These are phyloP conservation scores for Podarcis siculus DNA, from an alignment of 2,797 vertebrate species.

Conservation along the genomic window DNA sequence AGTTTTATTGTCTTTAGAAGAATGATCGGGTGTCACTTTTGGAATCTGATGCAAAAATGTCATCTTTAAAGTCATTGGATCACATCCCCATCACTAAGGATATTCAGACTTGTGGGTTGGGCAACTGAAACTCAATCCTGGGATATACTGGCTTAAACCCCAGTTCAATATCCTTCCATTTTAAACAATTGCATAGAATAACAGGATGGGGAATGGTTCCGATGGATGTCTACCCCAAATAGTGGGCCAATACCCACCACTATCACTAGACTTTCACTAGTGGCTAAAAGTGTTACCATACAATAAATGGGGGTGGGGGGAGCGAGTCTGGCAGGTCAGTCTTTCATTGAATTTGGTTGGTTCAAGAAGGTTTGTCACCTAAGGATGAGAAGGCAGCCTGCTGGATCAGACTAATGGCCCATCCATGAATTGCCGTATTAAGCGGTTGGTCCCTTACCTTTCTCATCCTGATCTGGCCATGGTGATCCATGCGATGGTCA, in stretches of 20 bases:
- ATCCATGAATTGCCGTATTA: too few species aligned
- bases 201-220: background rate
- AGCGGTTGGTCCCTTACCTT: too few species aligned
- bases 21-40: slow-evolving; percentile 54
- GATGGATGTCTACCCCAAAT: background rate
- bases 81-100: slow-evolving; percentile 58
- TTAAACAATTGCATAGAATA: background rate
- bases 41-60: slow-evolving; percentile 64
- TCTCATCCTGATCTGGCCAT: too few species aligned
- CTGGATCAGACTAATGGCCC: too few species aligned
- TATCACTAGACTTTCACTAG: too few species aligned
- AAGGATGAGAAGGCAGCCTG: too few species aligned
- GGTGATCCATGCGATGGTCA: too few species aligned
- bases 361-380: too few species aligned
- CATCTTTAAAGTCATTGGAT: slow-evolving; percentile 63
- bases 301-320: too few species aligned
- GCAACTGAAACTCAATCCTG: slow-evolving; percentile 46
- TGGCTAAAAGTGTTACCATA: background rate
- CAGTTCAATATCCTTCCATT: slow-evolving; percentile 37
- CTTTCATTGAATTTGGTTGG: too few species aligned
- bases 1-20: slow-evolving; percentile 51
- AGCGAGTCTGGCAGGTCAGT: too few species aligned
- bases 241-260: background rate
- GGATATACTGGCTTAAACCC: slow-evolving; percentile 66
- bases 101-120: slow-evolving; percentile 50